A percentile compares a stretch with the other conserved stretches of the same genome.
These are phyloP conservation scores for Hirtodrosophila histrioides DNA, from an alignment of 2,888 invertebrate species.

Conservation along the genomic window DNA sequence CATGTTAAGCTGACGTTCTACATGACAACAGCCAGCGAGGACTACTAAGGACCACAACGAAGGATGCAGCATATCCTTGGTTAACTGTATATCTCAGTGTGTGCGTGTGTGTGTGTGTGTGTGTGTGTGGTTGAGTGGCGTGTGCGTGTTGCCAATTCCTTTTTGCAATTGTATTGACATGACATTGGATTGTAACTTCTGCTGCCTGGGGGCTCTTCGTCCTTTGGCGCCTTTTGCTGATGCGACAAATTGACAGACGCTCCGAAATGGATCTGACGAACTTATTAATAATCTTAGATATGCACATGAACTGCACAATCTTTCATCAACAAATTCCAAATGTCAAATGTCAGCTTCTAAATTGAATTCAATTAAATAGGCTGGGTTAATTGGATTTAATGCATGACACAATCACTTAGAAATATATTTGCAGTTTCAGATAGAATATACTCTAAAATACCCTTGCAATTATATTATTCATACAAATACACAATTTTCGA, in stretches of 20 bases:
- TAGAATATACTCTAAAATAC: too few species aligned
- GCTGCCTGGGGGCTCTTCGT: slow-evolving; percentile 6
- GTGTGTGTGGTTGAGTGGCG: slow-evolving; percentile 29
- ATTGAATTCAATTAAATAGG: slow-evolving; percentile 10
- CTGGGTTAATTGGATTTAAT: not conserved
- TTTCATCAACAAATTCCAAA: slow-evolving; percentile 8
- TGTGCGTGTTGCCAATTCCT: slow-evolving; percentile 54
- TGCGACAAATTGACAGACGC: slow-evolving; percentile 68
- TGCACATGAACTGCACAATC: not conserved
- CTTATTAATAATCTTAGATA: slow-evolving; percentile 60
- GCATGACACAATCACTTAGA: too few species aligned
- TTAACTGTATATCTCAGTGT: slow-evolving; percentile 19
- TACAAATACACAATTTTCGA: not conserved
- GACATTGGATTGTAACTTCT: slow-evolving; percentile 42
- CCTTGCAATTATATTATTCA: too few species aligned
- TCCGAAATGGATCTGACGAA: slow-evolving; percentile 33
- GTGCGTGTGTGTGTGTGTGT: too few species aligned
- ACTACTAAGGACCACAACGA: not conserved
- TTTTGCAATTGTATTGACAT: slow-evolving; percentile 60
- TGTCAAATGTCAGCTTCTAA: slow-evolving; percentile 25
- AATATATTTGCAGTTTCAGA: too few species aligned
- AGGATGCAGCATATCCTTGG: slow-evolving; percentile 42
- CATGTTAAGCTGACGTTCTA: slow-evolving; percentile 71
- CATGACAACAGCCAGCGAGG: slow-evolving; percentile 41
- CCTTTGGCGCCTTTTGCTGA: slow-evolving; percentile 48